These are phyloP conservation scores for Apis laboriosa DNA, from an alignment of 1,140 invertebrate genomes.

Conservation along the genomic window DNA sequence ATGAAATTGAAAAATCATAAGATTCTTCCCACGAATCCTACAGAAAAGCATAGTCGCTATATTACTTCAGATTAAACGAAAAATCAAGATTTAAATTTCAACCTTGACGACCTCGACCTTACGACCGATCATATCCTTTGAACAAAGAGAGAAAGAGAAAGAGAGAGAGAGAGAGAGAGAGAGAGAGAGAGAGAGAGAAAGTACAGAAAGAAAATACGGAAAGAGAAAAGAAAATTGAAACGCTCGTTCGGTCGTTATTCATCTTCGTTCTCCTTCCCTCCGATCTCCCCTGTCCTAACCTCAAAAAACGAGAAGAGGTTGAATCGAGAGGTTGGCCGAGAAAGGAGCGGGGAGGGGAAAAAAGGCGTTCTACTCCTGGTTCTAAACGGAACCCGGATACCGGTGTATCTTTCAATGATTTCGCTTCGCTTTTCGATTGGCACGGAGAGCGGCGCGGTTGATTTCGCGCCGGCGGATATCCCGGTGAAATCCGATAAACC, in stretches of 20 bases:
- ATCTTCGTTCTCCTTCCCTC: not conserved
- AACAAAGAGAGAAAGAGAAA: not conserved
- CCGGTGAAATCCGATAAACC: slow-evolving; percentile 76
- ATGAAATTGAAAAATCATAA: no score
- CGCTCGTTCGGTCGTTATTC: not conserved
- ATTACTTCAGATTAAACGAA: not conserved
- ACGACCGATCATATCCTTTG: not conserved
- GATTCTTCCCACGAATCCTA: not conserved
- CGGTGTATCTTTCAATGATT: slow-evolving; percentile 47
- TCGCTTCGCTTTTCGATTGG: slow-evolving; percentile 57
- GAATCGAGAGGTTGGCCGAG: not conserved
- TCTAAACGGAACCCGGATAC: not conserved
- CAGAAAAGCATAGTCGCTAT: not conserved
- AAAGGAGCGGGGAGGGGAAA: not conserved
- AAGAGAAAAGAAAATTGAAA: not conserved
- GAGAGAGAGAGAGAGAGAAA: no score
- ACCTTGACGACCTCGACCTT: not conserved
- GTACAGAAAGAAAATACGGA: not conserved
- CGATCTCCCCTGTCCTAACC: not conserved
- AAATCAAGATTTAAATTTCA: not conserved
- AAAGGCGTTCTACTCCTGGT: not conserved
- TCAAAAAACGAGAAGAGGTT: not conserved
- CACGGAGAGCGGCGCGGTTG: slow-evolving; percentile 56
- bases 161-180: no score
- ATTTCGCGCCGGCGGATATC: slow-evolving; percentile 62